These are phyloP conservation scores for Bovichtus diacanthus DNA, from an alignment of 2,797 vertebrate genomes.

Conservation along the genomic window DNA sequence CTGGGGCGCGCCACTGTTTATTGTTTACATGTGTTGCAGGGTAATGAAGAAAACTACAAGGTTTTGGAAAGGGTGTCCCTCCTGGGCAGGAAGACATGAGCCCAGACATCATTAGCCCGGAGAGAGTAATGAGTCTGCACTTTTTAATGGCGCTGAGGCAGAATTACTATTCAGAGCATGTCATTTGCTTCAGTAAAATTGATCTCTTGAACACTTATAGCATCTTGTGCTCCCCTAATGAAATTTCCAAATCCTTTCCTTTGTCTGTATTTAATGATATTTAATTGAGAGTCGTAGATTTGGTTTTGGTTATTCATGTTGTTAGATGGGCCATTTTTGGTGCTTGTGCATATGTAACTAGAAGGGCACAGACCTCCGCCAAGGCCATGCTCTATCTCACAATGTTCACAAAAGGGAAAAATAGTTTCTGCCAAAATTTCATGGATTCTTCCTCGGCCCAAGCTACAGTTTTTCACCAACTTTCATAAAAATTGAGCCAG, in stretches of 20 bases:
- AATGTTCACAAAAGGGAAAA: too few species aligned
- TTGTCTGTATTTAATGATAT: neutral
- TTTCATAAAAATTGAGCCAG: too few species aligned
- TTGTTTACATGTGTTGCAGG: constrained; percentile 63
- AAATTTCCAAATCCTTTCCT: neutral
- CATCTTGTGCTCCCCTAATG: constrained; percentile 1
- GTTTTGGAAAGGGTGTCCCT: constrained; percentile 54
- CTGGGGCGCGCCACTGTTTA: constrained; percentile 14
- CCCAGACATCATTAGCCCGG: constrained; percentile 47
- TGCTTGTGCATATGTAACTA: too few species aligned
- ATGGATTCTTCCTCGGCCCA: too few species aligned
- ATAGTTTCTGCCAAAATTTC: too few species aligned
- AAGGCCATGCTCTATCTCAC: too few species aligned
- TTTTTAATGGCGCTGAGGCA: constrained; percentile 20
- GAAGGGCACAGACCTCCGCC: too few species aligned
- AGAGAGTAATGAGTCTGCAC: constrained; percentile 49
- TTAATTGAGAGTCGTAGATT: neutral
- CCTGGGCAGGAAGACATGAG: constrained; percentile 31
- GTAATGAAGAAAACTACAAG: constrained; percentile 44
- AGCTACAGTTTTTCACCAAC: too few species aligned
- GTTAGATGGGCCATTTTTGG: neutral
- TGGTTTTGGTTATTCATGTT: neutral
- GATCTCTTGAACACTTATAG: constrained; percentile 17
- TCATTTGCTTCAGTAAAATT: constrained; percentile 7
- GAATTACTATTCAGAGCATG: constrained; percentile 16